Evolutionary conservation across 1,140 invertebrate genomes (phyloP), one percentile per base, ranked within the genome.

Genomic region (Bathynomus jamesi): DNA sequence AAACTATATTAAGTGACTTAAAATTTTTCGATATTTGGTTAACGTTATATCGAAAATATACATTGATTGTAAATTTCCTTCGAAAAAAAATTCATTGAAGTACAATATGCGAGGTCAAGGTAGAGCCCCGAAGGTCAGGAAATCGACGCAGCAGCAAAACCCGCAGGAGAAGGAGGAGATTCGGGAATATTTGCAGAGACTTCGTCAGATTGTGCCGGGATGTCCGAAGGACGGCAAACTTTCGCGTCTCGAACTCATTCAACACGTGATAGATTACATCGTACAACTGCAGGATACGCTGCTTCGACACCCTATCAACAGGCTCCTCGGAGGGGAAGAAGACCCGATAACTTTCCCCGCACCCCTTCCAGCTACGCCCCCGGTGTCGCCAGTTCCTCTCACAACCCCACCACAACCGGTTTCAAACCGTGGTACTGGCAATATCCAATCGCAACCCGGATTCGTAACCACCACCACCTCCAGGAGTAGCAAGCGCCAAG

Each of bases 221-320:
- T 81, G 85, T 68, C 85, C 84, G 66, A 80, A 78, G 64, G 79
- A 83, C 66, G 80, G 80, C 67, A 84, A 83, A 76, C 78, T 86
- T 30, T 93, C 92, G 24, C 95, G 96, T 80, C 83, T 96, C 81
- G 93, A 96, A 83, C 92, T 98, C 46, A 95, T 97, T 67, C 93
- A 96, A 80, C 89, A 95, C 81, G 95, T 96, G 13, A 98, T 97
- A 81, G 94, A 96, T 80, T 98, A 98, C 82, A 98, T 98, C 78
- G 93, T 93, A 80, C 94, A 97, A 82, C 84, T 98, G 75, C 92
- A 96, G 61, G 61, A 63, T 24, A 63, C 61, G 3, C 61, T 63
- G 3, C 21, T 63, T 17, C 61, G 61, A 2, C 61, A 63, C 24
- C 61, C 61, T 63, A 28, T 28, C 21, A 28, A 28, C 61, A 24